phyloP scores from a whole-genome alignment of 2,888 invertebrate genomes.

The Oscheius sp. region DNA sequence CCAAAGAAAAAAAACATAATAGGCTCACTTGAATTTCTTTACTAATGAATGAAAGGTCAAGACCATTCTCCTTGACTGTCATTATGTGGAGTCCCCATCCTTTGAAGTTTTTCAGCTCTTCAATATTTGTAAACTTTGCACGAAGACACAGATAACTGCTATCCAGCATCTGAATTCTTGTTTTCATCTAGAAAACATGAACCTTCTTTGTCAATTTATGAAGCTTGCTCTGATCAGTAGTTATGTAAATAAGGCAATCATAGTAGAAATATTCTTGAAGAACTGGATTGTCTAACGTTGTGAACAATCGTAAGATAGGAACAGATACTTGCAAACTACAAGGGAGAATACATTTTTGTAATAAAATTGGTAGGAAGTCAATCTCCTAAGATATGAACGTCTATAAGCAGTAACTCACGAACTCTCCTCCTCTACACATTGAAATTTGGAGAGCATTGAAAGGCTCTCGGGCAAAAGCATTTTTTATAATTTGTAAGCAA shows the following conservation, averaged over 20 bases:
- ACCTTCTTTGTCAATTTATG: neutral
- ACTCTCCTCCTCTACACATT: neutral
- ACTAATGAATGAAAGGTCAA: conserved; percentile 6
- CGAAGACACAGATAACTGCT: neutral
- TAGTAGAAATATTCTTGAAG: neutral
- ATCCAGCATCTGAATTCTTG: neutral
- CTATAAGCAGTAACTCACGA: too few relatives aligned
- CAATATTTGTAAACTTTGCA: neutral
- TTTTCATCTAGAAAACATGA: neutral
- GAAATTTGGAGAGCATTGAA: neutral
- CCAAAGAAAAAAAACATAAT: neutral
- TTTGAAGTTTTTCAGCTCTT: neutral
- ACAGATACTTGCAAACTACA: neutral
- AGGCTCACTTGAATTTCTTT: conserved; percentile 7
- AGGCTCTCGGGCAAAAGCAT: neutral
- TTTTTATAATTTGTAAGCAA: neutral
- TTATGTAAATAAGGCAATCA: neutral
- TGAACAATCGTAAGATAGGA: neutral
- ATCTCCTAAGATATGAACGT: too few relatives aligned
- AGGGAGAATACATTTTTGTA: too few relatives aligned
- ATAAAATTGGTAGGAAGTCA: too few relatives aligned
- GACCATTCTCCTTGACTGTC: neutral
- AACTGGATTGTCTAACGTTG: neutral
- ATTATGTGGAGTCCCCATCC: conserved; percentile 12
- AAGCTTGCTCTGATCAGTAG: neutral